Conservation (phyloP, 2,113 vertebrate genomes). For the Cyprinodon brontotheroides region DNA sequence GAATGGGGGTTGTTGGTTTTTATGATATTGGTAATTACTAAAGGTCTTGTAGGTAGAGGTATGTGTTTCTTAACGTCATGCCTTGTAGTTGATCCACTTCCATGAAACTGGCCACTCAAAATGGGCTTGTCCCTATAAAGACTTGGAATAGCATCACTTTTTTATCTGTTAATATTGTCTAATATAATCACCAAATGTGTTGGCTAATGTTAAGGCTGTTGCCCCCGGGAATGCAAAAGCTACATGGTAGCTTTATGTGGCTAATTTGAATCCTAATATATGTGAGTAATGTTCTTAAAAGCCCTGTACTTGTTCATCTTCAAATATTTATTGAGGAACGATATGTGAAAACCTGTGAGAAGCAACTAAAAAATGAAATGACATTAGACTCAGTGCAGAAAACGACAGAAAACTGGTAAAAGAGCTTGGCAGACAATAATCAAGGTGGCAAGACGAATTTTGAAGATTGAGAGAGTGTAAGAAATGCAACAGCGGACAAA, state of each 20-base stretch:
- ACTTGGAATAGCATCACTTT: neutral
- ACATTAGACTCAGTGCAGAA: conserved; percentile 4
- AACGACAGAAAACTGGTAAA: conserved; percentile 3
- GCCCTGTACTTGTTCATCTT: neutral
- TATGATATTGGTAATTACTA: too few species aligned
- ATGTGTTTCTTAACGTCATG: neutral
- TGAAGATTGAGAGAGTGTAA: conserved; percentile 15
- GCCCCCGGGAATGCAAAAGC: neutral
- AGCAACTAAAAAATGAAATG: conserved; percentile 6
- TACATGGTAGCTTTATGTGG: neutral
- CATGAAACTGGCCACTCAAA: neutral
- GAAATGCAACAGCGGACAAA: conserved; percentile 4
- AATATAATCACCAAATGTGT: neutral
- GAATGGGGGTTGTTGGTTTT: too few species aligned
- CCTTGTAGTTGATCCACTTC: neutral
- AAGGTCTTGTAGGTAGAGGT: neutral
- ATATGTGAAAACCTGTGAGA: neutral
- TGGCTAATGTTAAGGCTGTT: neutral
- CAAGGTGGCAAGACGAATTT: conserved; percentile 35
- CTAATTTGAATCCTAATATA: neutral
- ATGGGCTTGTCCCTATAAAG: neutral
- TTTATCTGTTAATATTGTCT: neutral
- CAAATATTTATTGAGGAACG: conserved; percentile 8
- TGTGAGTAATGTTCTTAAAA: neutral
- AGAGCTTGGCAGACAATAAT: conserved; percentile 5